Evolutionary conservation across 2,888 invertebrate species (phyloP), one percentile per base, ranked within the genome.

Genomic region (Rhodophaea formosa): DNA sequence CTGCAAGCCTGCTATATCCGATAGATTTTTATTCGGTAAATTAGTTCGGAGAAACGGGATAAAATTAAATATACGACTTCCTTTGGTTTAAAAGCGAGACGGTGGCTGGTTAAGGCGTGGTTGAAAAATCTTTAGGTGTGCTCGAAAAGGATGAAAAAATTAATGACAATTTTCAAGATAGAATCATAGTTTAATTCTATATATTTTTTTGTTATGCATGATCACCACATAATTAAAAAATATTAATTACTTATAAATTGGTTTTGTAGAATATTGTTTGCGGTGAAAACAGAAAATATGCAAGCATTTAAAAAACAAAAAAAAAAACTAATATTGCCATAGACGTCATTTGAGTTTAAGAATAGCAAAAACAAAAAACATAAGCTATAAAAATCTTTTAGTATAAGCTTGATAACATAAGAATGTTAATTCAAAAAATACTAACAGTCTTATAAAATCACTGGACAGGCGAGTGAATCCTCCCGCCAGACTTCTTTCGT

Each of bases 1-100:
- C 67, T 69, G 63, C 72, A 69, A 63, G 66, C 14, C 54, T 74
- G 73, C 73, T 74, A 72, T 64, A 62, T 71, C 72, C 75, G 74
- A 79, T 79, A 75, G 79, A 73, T 66, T 82, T 81, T 82, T 82
- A 83, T 83, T 73, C 75, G 77, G 74, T 78, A 84, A 86, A 87
- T 86, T 84, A 82, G 84, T 88, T 87, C 86, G 71, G 64, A 68
- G 84, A 85, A 84, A 73, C 68, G 73, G 66, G 72, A 72, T 69
- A 71, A 65, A 65, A 64, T 71, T 65, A 70, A 72, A 77, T 72
- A 76, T 83, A 87, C 76, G 80, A 84, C 89, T 89, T 89, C 88
- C 89, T 87, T 70, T 68, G 66, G 73, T 78, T 82, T 83, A 79
- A 84, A 87, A 87, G 84, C 80, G 83, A 79, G 47, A 39, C 39